Percentiles rank a stretch among this genome's conserved stretches.
Evolutionary conservation across 2,113 vertebrate genomes (phyloP).

Genomic region (Neofelis nebulosa): DNA sequence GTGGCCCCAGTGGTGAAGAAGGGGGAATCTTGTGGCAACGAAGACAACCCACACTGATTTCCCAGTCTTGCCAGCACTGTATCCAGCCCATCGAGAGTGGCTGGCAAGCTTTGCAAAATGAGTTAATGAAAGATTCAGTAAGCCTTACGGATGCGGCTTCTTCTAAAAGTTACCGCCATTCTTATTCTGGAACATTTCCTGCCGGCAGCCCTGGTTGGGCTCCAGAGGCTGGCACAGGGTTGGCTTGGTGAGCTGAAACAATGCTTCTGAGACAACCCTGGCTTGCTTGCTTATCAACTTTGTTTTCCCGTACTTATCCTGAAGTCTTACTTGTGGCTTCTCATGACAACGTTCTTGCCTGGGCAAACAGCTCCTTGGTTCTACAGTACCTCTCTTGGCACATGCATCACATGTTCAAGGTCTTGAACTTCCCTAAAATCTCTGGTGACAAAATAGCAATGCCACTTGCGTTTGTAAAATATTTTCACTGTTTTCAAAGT

Average conservation of each 20-base stretch:
- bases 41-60: slow-evolving; percentile 58
- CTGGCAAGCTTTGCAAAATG: slow-evolving; percentile 40
- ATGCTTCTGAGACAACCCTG: not conserved
- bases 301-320: not conserved
- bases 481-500: slow-evolving; percentile 12
- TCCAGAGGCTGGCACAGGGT: not conserved
- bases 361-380: slow-evolving; percentile 6
- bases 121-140: slow-evolving; percentile 55
- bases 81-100: not conserved
- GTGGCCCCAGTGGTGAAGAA: not conserved
- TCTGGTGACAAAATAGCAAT: slow-evolving; percentile 41
- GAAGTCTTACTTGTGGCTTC: not conserved
- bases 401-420: not conserved
- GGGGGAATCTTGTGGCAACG: not conserved
- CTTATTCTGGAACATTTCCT: slow-evolving; percentile 43
- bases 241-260: not conserved
- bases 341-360: not conserved
- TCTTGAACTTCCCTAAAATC: not conserved
- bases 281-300: slow-evolving; percentile 44
- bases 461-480: not conserved
- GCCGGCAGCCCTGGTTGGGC: not conserved
- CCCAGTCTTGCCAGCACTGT: slow-evolving; percentile 37
- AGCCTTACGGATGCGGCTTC: slow-evolving; percentile 46
- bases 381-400: not conserved
- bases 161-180: slow-evolving; percentile 45